Evolutionary conservation across 1,140 invertebrate species (phyloP).

Genomic region (Trinorchestia longiramus): DNA sequence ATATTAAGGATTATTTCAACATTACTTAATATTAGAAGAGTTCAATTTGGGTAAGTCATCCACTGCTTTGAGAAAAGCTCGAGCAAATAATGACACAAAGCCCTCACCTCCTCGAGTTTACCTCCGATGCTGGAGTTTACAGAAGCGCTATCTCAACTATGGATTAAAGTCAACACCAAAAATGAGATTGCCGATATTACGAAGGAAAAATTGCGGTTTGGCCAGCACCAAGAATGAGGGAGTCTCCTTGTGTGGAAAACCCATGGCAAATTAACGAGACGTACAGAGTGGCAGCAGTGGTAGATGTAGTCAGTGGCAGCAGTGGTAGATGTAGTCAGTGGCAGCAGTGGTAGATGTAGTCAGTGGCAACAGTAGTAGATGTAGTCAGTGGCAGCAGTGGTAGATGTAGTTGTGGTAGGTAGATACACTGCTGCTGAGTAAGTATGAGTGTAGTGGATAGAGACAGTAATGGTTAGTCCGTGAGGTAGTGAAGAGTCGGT

Average conservation of each 20-base stretch:
- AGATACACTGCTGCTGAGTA: not conserved
- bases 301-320: too few relatives aligned
- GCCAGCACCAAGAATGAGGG: not conserved
- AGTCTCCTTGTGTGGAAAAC: not conserved
- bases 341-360: not conserved
- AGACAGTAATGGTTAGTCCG: not conserved
- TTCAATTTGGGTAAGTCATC: not conserved
- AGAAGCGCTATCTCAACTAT: conserved; percentile 41
- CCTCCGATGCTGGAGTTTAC: not conserved
- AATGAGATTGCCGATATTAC: conserved; percentile 32
- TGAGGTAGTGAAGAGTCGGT: not conserved
- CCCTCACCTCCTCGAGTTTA: conserved; percentile 8
- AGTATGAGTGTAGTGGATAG: not conserved
- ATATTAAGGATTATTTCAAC: not conserved
- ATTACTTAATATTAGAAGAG: not conserved
- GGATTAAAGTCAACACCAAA: conserved; percentile 53
- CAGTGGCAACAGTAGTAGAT: not conserved
- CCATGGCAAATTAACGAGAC: not conserved
- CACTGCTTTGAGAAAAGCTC: not conserved
- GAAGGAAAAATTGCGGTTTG: not conserved
- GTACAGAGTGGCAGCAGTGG: not conserved
- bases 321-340: too few relatives aligned
- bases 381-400: not conserved
- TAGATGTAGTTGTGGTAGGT: not conserved
- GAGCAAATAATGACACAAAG: not conserved